phyloP scores from a whole-genome alignment of 2,113 vertebrate genomes.

The Brachypteracias leptosomus region DNA sequence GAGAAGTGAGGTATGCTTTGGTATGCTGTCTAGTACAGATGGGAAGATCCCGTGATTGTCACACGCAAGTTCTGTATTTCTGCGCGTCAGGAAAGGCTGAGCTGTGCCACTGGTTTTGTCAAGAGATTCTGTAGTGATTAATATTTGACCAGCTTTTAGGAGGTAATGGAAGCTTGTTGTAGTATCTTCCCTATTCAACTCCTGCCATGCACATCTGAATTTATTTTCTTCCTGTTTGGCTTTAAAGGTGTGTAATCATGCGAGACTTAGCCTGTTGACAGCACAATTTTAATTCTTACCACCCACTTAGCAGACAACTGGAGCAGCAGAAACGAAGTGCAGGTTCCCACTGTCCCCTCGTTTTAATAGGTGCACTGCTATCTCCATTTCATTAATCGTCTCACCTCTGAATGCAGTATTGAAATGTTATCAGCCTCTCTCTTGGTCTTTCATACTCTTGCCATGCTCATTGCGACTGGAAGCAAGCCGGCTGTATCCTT shows the following conservation, averaged over 20 bases:
- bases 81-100: not conserved
- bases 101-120: not conserved
- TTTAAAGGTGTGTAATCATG: constrained; percentile 63
- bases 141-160: constrained; percentile 28
- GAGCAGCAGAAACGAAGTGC: constrained; percentile 2
- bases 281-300: constrained; percentile 59
- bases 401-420: not conserved
- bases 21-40: not conserved
- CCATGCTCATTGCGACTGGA: not conserved
- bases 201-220: constrained; percentile 32
- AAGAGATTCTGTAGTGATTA: constrained; percentile 21
- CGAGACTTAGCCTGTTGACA: constrained; percentile 30
- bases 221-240: constrained; percentile 60
- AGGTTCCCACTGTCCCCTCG: not conserved
- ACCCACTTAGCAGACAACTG: not conserved
- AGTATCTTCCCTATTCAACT: constrained; percentile 18
- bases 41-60: not conserved
- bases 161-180: constrained; percentile 1
- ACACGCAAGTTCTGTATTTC: not conserved
- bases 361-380: constrained; percentile 25
- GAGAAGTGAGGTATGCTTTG: not conserved
- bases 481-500: not conserved
- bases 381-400: constrained; percentile 6
- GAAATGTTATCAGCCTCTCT: not conserved
- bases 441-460: not conserved